Evolutionary conservation across 2,113 vertebrate genomes (phyloP).

Genomic region (Oxyruncus cristatus): DNA sequence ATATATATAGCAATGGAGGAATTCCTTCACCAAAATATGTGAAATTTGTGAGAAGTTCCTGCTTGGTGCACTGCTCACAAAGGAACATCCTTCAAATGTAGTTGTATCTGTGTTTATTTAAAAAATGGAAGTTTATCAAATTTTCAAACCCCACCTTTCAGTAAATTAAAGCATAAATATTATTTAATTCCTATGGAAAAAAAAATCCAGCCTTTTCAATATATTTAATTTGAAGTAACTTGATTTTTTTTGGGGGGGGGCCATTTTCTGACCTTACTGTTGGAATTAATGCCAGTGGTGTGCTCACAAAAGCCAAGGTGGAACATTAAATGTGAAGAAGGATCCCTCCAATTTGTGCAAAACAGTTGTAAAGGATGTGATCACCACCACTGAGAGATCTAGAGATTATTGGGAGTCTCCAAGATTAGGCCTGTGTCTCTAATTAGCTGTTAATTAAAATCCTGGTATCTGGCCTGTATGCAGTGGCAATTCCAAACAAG

Average conservation of each 20-base stretch:
- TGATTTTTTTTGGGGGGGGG: background rate
- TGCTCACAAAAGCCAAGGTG: background rate
- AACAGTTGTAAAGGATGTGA: background rate
- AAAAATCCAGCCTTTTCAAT: rapidly evolving
- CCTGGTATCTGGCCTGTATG: background rate
- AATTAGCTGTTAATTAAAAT: conserved; percentile 45
- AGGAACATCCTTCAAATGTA: background rate
- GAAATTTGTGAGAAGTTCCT: background rate
- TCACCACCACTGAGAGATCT: background rate
- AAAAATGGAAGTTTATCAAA: background rate
- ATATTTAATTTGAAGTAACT: background rate
- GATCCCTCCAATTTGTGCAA: background rate
- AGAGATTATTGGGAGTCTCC: background rate
- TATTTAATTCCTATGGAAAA: background rate
- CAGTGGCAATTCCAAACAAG: background rate
- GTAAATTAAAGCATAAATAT: background rate
- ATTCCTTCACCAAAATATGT: background rate
- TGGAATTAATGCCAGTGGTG: rapidly evolving
- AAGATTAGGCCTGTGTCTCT: background rate
- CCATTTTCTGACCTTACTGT: background rate
- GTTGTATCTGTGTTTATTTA: background rate
- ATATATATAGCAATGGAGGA: background rate
- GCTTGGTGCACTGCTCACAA: background rate
- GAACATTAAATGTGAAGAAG: background rate
- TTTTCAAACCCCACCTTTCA: rapidly evolving